Evolutionary conservation across 2,797 vertebrate species (phyloP), one percentile per base, ranked within the genome.

Genomic region (Echiichthys vipera): DNA sequence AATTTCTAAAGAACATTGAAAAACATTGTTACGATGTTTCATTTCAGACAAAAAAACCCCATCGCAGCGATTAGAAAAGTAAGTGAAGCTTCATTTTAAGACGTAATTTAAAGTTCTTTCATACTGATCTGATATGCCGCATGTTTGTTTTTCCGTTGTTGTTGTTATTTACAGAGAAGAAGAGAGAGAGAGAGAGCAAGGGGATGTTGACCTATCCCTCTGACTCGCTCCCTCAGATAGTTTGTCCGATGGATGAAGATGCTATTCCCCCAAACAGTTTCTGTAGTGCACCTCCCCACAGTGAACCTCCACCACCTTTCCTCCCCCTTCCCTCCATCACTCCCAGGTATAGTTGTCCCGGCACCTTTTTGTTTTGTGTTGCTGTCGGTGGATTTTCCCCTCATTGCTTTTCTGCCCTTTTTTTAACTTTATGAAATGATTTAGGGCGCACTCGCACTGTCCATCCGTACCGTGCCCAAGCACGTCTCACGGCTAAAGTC

Each of bases 181-280:
- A 58, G 77, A 77, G 69, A 43, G 51, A 77, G 53, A 72, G 74
- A 81, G 64, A 75, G 69, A 83, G 78, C 62, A 63, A 74, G 71
- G 86, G 86, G 89, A 93, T 93, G 90, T 88, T 94, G 88, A 92
- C 89, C 57, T 84, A 74, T 71, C 70, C 90, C 86, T 85, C 88
- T 88, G 87, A 90, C 76, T 88, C 65, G 15, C 81, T 86, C 81
- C 85, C 84, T 84, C 86, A 88, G 47, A 77, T 91, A 84, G 85
- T 89, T 80, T 84, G 81, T 83, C 86, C 85, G 49, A 94, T 93
- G 93, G 93, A 94, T 84, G 93, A 91, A 83, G 89, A 90, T 89
- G 72, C 67, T 46, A 62, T 79, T 69, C 64, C 93, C 87, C 67
- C 86, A 57, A 70, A 79, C 67, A 86, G 85, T 79, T 87, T 90